Conservation (phyloP, 2,113 vertebrate genomes). For the Eudyptes chrysolophus region DNA sequence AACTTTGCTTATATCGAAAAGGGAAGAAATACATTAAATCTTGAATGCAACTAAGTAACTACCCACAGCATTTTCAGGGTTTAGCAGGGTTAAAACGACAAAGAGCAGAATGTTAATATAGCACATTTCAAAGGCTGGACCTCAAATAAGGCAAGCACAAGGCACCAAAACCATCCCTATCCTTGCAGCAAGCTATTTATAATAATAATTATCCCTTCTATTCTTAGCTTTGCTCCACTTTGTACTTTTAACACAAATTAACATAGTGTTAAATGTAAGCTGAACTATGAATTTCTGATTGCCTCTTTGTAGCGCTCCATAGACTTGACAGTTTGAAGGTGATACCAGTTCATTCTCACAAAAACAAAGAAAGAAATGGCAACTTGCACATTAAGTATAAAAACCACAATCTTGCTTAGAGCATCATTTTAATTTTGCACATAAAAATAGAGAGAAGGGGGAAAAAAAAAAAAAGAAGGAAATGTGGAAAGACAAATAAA, state of each 20-base stretch:
- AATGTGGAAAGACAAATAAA: rapidly evolving
- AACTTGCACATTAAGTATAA: not conserved
- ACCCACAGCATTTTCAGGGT: not conserved
- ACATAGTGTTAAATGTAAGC: not conserved
- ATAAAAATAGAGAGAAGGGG: not conserved
- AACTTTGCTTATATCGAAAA: not conserved
- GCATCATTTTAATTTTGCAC: no score
- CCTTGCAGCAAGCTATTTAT: conserved; percentile 56
- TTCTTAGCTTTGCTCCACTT: conserved; percentile 58
- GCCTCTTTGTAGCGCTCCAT: not conserved
- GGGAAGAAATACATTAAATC: not conserved
- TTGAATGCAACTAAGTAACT: not conserved
- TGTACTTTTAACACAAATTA: conserved; percentile 45
- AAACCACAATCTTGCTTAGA: not conserved
- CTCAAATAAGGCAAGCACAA: not conserved
- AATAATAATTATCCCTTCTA: conserved; percentile 39
- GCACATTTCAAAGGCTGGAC: not conserved
- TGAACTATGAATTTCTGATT: not conserved
- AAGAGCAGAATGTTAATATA: not conserved
- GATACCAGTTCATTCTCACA: not conserved
- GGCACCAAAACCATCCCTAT: not conserved
- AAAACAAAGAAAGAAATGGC: not conserved
- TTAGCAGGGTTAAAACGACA: not conserved
- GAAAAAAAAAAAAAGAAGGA: not conserved
- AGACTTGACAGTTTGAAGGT: not conserved